Base-by-base conservation (phyloP, 2,888 invertebrate species). In the Eledone cirrhosa region DNA sequence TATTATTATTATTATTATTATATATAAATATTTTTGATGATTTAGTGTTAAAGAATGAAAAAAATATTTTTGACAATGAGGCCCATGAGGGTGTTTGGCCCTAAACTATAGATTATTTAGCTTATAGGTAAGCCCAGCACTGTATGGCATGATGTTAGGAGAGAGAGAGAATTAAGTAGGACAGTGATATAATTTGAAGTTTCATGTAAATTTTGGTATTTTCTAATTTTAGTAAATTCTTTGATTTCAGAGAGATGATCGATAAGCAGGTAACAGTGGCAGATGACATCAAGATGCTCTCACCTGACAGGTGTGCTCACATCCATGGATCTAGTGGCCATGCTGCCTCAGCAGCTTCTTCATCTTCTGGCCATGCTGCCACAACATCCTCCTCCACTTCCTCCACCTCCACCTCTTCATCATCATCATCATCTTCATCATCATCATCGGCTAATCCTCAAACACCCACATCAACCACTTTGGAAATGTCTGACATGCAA, bases 261-360 rank as follows among this genome's bases (percentile, higher is more conserved):
- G 76, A 76, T 76, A 76, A 76, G 48, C 72, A 72, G 72, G 72
- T 72, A 72, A 48, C 48, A 24, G 41, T 27, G 48, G 47, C 76
- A 76, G 76, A 76, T 47, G 76, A 76, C 48, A 48, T 76, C 48
- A 76, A 76, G 76, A 76, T 76, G 76, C 76, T 76, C 29, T 76
- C 76, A 48, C 76, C 76, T 76, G 76, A 76, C 29, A 27, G 76
- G 76, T 76, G 76, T 76, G 47, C 76, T 24, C 76, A 47, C 48
- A 48, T 76, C 47, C 76, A 48, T 47, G 76, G 72, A 41, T 41
- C 72, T 41, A 31, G 31, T 72, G 72, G 33, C 41, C 33, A 22
- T 41, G 72, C 33, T 41, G 72, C 41, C 33, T 31, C 41, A 41
- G 41, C 72, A 41, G 31, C 72, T 33, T 72, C 72, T 41, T 72